Evolutionary conservation across 2,113 vertebrate species (phyloP), one percentile per base, ranked within the genome.

Genomic region (Chionodraco myersi): DNA sequence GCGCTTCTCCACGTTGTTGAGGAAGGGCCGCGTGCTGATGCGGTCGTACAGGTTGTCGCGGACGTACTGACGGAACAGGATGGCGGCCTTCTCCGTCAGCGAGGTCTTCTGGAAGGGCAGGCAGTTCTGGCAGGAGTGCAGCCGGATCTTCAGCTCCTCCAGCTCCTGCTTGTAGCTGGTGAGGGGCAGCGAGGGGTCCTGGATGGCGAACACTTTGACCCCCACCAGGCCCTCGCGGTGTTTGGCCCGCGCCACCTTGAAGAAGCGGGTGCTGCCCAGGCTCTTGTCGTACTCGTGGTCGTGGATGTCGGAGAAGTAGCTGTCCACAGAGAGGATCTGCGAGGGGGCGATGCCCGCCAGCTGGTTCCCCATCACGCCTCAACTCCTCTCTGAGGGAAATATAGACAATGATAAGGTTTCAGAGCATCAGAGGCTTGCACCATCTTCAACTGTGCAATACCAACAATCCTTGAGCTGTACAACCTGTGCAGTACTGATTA

Each of bases 161-260:
- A 99, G 92, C 92, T 99, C 97, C 76, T 99, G 97, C 66, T 98
- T 97, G 90, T 99, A 98, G 93, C 97, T 98, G 4, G 96, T 98
- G 63, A 99, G 92, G 1, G 98, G 97, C 45, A 99, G 90, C 0
- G 97, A 98, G 0, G 98, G 98, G 75, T 99, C 97, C 92, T 99
- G 98, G 86, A 99, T 99, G 36, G 97, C 98, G n/a, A 99, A 99
- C 12, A 99, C 98, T 80, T 99, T 99, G 77, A 99, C 97, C 18
- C 99, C 97, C 73, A 98, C 97, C 80, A 99, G 92, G 2, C 97
- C 98, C 91, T 99, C 98, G 0, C 97, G 92, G 88, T 99, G 98
- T 80, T 98, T 98, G 12, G 97, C 97, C 10, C 98, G 95, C 10
- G 98, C 98, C 71, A 99, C 98, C 89, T 99, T 99, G 91, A 99